Percentiles rank a stretch among this genome's conserved stretches.
Conservation (phyloP, 2,797 vertebrate species). For the Brachymystax lenok region DNA sequence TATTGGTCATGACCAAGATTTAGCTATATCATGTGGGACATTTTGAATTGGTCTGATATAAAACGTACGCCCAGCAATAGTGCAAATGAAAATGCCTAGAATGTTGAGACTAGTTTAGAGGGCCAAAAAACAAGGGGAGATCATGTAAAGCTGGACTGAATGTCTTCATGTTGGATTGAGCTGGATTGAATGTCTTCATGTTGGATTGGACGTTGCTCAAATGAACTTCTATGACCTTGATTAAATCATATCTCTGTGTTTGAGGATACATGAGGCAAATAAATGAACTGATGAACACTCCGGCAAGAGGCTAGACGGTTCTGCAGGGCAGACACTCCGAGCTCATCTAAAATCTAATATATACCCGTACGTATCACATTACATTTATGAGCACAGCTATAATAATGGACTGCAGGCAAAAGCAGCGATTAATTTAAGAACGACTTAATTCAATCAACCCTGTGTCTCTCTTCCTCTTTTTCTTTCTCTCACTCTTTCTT, state of each 20-base stretch:
- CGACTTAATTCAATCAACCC: constrained; percentile 17
- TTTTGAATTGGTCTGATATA: no score
- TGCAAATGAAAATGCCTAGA: no score
- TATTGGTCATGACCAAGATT: no score
- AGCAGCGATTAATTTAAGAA: constrained; percentile 17
- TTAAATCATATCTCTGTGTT: not conserved
- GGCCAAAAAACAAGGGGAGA: no score
- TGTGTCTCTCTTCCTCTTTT: constrained; percentile 2
- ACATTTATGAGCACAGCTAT: not conserved
- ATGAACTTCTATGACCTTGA: not conserved
- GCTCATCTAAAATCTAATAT: constrained; percentile 1
- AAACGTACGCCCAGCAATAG: no score
- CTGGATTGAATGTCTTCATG: no score
- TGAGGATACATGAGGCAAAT: not conserved
- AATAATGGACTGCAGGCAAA: constrained; percentile 7
- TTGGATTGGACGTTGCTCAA: not conserved
- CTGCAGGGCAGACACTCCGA: not conserved
- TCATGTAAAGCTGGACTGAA: no score
- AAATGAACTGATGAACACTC: not conserved
- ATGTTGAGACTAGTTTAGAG: no score
- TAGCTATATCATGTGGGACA: no score
- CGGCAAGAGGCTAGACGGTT: not conserved
- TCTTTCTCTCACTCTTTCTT: not conserved
- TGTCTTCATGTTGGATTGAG: no score
- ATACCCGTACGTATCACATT: constrained; percentile 2